A percentile compares a stretch with the other conserved stretches of the same genome.
phyloP scores from a whole-genome alignment of 2,888 invertebrate genomes.

The Nesidiocoris tenuis region DNA sequence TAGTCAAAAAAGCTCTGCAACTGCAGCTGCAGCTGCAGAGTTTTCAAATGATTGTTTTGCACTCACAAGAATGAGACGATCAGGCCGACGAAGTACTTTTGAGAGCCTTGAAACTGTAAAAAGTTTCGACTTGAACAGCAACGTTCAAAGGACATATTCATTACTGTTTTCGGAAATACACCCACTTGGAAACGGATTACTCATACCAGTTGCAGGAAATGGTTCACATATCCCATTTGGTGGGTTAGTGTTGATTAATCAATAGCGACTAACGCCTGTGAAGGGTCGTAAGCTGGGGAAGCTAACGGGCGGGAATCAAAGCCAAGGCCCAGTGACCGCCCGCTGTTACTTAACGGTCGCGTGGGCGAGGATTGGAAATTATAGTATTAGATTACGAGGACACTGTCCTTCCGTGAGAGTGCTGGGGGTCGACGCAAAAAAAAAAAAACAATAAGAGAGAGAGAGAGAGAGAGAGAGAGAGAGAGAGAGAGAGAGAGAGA shows the following conservation, averaged over 20 bases:
- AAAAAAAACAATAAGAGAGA: neutral
- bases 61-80: too few species aligned
- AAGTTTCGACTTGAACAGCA: too few species aligned
- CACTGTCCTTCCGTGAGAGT: neutral
- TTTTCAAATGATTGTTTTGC: too few species aligned
- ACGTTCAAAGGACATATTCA: too few species aligned
- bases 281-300: neutral
- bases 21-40: too few species aligned
- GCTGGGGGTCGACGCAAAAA: neutral
- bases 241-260: neutral
- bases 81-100: too few species aligned
- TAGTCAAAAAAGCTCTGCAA: too few species aligned
- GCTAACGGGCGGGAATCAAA: neutral
- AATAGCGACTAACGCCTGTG: neutral
- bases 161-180: too few species aligned
- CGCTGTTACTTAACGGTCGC: constrained; percentile 20
- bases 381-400: constrained; percentile 24
- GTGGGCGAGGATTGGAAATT: constrained; percentile 12
- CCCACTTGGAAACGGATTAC: too few species aligned
- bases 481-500: constrained; percentile 33
- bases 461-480: constrained; percentile 11
- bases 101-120: too few species aligned
- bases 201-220: too few species aligned
- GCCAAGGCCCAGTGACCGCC: constrained; percentile 1
- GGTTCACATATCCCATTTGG: too few species aligned